These are phyloP conservation scores for Nesogale talazaci DNA, from an alignment of 2,113 vertebrate genomes.

Conservation along the genomic window DNA sequence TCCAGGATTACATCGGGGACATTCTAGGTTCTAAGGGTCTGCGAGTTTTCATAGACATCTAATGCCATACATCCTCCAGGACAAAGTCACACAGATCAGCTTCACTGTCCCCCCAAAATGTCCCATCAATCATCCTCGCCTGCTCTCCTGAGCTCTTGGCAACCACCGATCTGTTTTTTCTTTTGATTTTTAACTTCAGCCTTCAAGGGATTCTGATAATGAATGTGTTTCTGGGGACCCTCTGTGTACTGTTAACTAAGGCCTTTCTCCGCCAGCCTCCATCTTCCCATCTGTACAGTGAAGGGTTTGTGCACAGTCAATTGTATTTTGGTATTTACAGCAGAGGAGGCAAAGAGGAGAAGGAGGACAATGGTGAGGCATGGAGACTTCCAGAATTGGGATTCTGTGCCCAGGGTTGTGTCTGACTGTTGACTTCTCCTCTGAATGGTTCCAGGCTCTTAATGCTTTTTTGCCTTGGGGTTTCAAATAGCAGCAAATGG, in stretches of 20 bases:
- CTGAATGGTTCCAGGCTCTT: conserved; percentile 43
- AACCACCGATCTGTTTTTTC: neutral
- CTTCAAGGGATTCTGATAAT: neutral
- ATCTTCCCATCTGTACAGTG: neutral
- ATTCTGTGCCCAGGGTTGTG: conserved; percentile 43
- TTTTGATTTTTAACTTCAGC: conserved; percentile 22
- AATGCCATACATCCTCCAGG: neutral
- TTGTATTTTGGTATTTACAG: neutral
- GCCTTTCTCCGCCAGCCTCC: neutral
- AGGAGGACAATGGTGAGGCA: neutral
- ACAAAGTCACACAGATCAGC: neutral
- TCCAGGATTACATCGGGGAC: neutral
- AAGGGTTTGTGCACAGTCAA: neutral
- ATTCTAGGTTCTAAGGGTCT: neutral
- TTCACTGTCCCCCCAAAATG: neutral
- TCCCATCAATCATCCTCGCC: neutral
- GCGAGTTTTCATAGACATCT: neutral
- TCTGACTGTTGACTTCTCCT: conserved; percentile 44
- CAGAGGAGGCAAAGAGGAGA: neutral
- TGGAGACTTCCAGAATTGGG: conserved; percentile 15
- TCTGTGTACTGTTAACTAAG: neutral
- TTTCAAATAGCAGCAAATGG: conserved; percentile 69
- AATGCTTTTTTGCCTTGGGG: conserved; percentile 60
- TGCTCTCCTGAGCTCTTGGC: neutral
- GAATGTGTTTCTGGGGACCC: neutral